Evolutionary conservation across 2,797 vertebrate species (phyloP), one percentile per base, ranked within the genome.

Genomic region (Selene dorsalis): DNA sequence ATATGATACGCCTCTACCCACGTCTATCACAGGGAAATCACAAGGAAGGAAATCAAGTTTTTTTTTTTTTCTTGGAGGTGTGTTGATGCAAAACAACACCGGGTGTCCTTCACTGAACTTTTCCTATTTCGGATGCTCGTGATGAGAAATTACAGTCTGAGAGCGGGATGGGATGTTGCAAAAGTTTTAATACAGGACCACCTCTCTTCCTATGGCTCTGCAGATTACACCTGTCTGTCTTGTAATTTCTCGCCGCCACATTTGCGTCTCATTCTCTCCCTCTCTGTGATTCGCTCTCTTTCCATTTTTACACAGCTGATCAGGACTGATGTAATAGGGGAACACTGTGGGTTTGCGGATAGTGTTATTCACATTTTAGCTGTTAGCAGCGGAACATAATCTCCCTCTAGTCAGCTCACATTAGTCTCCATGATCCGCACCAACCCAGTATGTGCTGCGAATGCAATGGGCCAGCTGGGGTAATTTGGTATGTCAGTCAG

Each of bases 401-500:
- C 94, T 94, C 92, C 88, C 91, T 92, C 89, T 92, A 88, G 92
- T 95, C 92, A 86, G 88, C 92, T 94, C 89, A 92, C 91, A 94
- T 95, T 95, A 94, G 91, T 90, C 85, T 91, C 89, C 85, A 83
- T 92, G 93, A 93, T 93, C 91, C 80, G 86, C 89, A 92, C 90
- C 90, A 90, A 89, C 89, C 88, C 90, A 93, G 93, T 93, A 93
- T 93, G 91, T 93, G 83, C 83, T 74, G 90, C 65, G 89, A 94
- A 94, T 90, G 90, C 91, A 93, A 86, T 88, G 90, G 91, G 88
- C 89, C 89, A 91, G 90, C 88, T 91, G 85, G 89, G 92, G 87
- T 93, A 91, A 94, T 94, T 94, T 92, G 89, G 93, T 82, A 82
- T 89, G 93, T 94, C 93, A 93, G 89, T 95, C 92, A 94, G 90